Evolutionary conservation across 2,113 vertebrate species (phyloP).

Genomic region (Platanista minor): DNA sequence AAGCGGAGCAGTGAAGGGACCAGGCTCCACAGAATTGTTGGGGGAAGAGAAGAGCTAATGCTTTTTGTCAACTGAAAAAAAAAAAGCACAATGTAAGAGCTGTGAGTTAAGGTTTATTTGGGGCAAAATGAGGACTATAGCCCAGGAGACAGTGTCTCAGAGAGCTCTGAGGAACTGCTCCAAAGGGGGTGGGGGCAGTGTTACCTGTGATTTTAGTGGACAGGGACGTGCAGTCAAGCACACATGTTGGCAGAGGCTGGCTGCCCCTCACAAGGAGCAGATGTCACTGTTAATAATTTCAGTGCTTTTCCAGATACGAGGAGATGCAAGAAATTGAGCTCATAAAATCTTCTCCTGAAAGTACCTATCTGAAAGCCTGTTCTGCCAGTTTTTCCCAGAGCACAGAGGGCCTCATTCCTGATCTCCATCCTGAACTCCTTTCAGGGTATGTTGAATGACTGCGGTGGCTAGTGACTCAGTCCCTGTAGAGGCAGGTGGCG

Average conservation of each 20-base stretch:
- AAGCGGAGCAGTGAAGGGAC: background rate
- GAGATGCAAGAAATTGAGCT: background rate
- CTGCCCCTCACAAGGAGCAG: background rate
- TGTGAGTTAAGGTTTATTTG: background rate
- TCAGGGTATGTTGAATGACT: background rate
- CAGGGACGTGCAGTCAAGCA: rapidly evolving
- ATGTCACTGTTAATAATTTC: background rate
- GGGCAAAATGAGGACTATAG: background rate
- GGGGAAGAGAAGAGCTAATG: background rate
- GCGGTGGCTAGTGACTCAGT: rapidly evolving
- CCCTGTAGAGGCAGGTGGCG: background rate
- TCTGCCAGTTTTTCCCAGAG: background rate
- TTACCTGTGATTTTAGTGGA: background rate
- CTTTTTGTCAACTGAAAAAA: background rate
- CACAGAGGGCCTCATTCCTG: background rate
- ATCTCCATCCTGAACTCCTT: background rate
- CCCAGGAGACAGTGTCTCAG: background rate
- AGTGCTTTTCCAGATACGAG: background rate
- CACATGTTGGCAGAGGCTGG: rapidly evolving
- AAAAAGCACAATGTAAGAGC: background rate
- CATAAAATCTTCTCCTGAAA: background rate
- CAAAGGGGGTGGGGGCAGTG: background rate
- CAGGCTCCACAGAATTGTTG: rapidly evolving
- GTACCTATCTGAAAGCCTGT: background rate
- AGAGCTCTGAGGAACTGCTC: background rate